Percentiles rank a stretch among this genome's conserved stretches.
Conservation (phyloP, 1,140 invertebrate genomes). For the Drosophila sucinea region DNA sequence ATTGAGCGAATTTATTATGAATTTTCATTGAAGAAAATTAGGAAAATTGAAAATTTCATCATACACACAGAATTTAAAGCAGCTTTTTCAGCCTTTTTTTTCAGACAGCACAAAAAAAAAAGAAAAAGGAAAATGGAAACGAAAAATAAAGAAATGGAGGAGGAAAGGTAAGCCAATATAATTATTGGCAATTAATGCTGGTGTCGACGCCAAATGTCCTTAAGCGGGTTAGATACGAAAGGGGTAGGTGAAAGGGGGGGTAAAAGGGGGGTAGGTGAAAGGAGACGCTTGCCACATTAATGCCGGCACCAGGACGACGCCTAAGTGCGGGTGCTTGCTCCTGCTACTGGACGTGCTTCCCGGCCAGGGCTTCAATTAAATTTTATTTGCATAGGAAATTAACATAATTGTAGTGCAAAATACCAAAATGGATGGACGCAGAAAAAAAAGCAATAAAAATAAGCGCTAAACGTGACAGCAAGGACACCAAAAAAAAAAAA, state of each 20-base stretch:
- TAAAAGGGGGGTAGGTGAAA: not conserved
- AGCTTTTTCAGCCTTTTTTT: too few relatives aligned
- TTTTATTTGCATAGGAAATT: conserved; percentile 83
- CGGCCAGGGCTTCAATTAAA: conserved; percentile 79
- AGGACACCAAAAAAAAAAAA: not conserved
- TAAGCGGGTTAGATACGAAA: conserved; percentile 5
- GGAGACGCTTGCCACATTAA: conserved; percentile 39
- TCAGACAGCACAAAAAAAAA: conserved; percentile 2
- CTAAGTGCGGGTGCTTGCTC: conserved; percentile 45
- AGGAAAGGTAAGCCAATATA: conserved; percentile 80
- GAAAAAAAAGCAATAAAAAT: conserved; percentile 65
- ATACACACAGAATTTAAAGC: conserved; percentile 41
- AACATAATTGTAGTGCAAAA: conserved; percentile 82
- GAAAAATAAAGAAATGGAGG: conserved; percentile 24
- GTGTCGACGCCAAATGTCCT: conserved; percentile 58
- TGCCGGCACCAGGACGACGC: conserved; percentile 53
- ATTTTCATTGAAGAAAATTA: conserved; percentile 8
- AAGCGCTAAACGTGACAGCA: conserved; percentile 69
- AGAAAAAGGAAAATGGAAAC: conserved; percentile 14
- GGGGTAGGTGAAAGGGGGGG: not conserved
- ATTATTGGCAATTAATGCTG: conserved; percentile 83
- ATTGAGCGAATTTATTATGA: conserved; percentile 67
- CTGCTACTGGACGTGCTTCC: conserved; percentile 31
- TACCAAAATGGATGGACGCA: conserved; percentile 57
- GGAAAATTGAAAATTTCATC: not conserved